These are phyloP conservation scores for Sinocyclocheilus anshuiensis DNA, from an alignment of 2,113 vertebrate species.

Conservation along the genomic window DNA sequence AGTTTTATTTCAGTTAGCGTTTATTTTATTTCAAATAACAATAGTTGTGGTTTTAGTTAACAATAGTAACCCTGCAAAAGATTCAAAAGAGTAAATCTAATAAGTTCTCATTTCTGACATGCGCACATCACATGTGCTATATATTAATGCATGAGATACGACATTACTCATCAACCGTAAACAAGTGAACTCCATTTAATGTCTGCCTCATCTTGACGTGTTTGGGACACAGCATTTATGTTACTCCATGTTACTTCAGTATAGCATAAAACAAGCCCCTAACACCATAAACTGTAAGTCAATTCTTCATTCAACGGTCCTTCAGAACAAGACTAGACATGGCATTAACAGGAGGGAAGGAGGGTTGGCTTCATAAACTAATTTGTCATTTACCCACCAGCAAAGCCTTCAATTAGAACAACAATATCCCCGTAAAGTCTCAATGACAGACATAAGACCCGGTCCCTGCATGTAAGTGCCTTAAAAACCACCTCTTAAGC, in stretches of 20 bases:
- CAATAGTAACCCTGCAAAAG: not conserved
- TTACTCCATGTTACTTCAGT: not conserved
- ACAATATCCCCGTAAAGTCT: constrained; percentile 49
- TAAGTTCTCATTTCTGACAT: not conserved
- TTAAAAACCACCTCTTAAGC: constrained; percentile 45
- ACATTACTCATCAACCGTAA: not conserved
- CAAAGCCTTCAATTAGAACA: constrained; percentile 49
- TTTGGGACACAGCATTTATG: not conserved
- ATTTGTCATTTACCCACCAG: constrained; percentile 59
- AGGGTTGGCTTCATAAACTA: constrained; percentile 44
- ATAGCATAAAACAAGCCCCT: not conserved
- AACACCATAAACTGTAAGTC: not conserved
- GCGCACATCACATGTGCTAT: not conserved
- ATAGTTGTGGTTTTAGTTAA: not conserved
- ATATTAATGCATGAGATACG: not conserved
- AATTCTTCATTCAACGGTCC: not conserved
- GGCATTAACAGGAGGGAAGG: constrained; percentile 50
- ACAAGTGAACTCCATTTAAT: not conserved
- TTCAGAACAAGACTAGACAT: constrained; percentile 25
- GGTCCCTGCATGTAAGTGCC: constrained; percentile 15
- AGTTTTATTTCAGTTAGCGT: not conserved
- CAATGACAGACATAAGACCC: constrained; percentile 50
- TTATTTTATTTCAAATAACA: not conserved
- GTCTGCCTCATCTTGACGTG: not conserved
- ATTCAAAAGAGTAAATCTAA: not conserved